Evolutionary conservation across 2,797 vertebrate genomes (phyloP).

Genomic region (Pseudomugil tenellus): DNA sequence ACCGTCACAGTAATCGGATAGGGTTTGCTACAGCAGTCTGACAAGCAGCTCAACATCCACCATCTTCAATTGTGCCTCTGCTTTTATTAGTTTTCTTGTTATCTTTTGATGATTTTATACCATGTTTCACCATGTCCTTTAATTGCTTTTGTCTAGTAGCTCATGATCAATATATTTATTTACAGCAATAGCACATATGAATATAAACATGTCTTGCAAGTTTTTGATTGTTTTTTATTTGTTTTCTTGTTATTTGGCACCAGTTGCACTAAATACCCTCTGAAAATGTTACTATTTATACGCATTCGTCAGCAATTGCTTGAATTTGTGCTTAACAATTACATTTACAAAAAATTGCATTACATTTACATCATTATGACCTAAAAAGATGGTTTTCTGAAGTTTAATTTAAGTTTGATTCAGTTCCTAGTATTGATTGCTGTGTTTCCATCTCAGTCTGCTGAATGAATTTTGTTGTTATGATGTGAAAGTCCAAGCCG

Average conservation of each 20-base stretch:
- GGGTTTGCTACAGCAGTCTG: conserved; percentile 93
- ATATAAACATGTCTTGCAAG: conserved; percentile 12
- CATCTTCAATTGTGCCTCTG: conserved; percentile 4
- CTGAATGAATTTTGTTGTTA: conserved; percentile 20
- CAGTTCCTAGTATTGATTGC: conserved; percentile 4
- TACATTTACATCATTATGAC: conserved; percentile 28
- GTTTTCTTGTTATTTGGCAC: conserved; percentile 1
- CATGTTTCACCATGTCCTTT: neutral
- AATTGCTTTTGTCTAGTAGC: conserved; percentile 5
- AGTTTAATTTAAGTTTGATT: neutral
- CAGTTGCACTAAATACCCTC: conserved; percentile 51
- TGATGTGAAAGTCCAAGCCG: conserved; percentile 9
- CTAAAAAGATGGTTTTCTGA: conserved; percentile 62
- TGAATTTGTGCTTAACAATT: conserved; percentile 22
- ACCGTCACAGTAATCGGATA: conserved; percentile 91
- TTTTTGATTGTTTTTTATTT: neutral
- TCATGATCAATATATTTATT: conserved; percentile 5
- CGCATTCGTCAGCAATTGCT: conserved; percentile 31
- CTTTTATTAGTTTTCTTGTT: conserved; percentile 23
- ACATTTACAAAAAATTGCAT: conserved; percentile 14
- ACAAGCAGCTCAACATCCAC: conserved; percentile 49
- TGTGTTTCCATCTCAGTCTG: conserved; percentile 30
- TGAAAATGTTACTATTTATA: conserved; percentile 43
- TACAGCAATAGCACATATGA: neutral
- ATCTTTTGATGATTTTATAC: neutral